These are phyloP conservation scores for Oasisia sp. DNA, from an alignment of 2,888 invertebrate genomes.

Conservation along the genomic window DNA sequence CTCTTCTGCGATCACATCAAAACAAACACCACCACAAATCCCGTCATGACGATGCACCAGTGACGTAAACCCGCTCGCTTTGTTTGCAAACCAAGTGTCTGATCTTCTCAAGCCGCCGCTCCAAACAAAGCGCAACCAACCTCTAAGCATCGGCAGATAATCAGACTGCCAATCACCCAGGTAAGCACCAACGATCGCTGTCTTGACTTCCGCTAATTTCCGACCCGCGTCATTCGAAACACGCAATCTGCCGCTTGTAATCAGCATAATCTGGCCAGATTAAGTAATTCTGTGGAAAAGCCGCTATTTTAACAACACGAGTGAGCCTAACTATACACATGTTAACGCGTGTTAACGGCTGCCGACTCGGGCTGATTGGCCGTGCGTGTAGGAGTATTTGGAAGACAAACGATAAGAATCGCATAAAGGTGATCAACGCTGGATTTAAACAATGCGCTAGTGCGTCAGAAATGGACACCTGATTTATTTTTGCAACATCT, in stretches of 20 bases:
- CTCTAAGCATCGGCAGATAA: neutral
- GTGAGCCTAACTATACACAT: neutral
- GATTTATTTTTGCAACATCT: too few species aligned
- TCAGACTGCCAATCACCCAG: neutral
- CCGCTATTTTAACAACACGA: neutral
- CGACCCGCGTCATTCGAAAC: neutral
- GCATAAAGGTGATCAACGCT: too few species aligned
- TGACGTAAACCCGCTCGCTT: neutral
- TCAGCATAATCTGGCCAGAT: neutral
- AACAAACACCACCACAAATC: neutral
- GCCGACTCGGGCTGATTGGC: neutral
- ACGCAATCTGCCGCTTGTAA: neutral
- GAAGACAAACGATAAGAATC: too few species aligned
- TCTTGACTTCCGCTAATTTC: neutral
- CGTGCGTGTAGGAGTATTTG: neutral
- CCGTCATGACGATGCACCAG: neutral
- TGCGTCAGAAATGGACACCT: too few species aligned
- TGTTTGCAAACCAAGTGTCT: neutral
- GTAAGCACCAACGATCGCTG: neutral
- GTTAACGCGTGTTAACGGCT: neutral
- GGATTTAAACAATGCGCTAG: too few species aligned
- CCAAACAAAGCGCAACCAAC: neutral
- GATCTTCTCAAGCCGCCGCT: neutral
- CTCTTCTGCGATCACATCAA: neutral
- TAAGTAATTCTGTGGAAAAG: neutral